Conservation (phyloP, 1,140 invertebrate species). For the Philopotamus ludificatus region DNA sequence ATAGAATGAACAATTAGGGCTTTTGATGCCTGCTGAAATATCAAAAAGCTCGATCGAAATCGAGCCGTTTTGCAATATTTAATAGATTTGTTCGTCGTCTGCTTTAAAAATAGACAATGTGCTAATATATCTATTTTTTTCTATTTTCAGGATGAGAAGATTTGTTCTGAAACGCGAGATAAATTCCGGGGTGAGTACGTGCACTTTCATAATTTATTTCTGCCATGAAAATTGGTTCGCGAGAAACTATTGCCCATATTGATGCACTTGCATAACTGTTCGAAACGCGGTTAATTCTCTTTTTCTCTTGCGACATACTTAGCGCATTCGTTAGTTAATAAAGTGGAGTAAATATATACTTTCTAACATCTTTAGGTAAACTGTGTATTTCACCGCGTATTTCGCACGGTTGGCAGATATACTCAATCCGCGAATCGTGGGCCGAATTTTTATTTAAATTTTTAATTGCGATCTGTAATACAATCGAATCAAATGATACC, state of each 20-base stretch:
- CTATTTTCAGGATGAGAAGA: no score
- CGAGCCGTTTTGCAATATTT: no score
- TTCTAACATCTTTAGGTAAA: slow-evolving; percentile 30
- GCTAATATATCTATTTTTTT: no score
- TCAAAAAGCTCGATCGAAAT: no score
- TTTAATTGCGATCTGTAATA: no score
- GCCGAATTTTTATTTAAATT: slow-evolving; percentile 21
- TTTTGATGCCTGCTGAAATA: no score
- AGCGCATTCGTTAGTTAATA: neutral
- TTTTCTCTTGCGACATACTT: slow-evolving; percentile 37
- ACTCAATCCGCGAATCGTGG: neutral
- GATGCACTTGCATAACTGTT: slow-evolving; percentile 36
- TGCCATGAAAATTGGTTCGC: neutral
- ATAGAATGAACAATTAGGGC: no score
- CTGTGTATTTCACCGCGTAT: slow-evolving; percentile 9
- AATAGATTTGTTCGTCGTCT: no score
- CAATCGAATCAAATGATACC: no score
- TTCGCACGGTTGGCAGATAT: slow-evolving; percentile 9
- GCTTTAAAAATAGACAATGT: no score
- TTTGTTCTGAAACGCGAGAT: no score
- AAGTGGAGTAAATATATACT: slow-evolving; percentile 28
- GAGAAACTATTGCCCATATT: slow-evolving; percentile 7
- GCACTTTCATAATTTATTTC: neutral
- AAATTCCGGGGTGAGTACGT: no score
- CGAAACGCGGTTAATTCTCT: slow-evolving; percentile 34